Base-by-base conservation (phyloP, 37 sponge, comb jelly and placozoan genomes). In the Theonella swinhoei region DNA sequence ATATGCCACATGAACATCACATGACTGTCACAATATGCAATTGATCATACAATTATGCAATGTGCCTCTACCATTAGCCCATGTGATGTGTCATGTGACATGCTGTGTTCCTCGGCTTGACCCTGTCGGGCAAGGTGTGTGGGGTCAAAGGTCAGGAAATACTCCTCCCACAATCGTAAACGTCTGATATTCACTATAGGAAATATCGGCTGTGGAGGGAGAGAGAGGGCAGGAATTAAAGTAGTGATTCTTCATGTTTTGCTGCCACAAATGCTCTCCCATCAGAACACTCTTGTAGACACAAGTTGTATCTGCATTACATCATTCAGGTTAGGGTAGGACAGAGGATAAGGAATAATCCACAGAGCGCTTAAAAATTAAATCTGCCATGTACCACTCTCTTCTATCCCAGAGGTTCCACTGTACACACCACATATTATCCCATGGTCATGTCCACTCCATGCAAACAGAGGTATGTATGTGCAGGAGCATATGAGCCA, bases 151-250 rank as follows among this genome's bases (percentile, higher is more conserved):
- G 94, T 84, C 36, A 99, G 82, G 80, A 92, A 97, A 75, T 93
- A 97, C 68, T 94, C 95, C 82, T 93, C 85, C 99, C 99, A 99
- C 32, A 99, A 77, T 43, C 82, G 65, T 42, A 99, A 79, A 34
- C 94, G 83, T 25, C 96, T 84, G 54, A 98, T 42, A 64, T 84
- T 96, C 41, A 59, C 62, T 30, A 75, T 75, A 37, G 94, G 92
- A 9, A 73, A 61, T 34, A 90, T 80, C 14, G 84, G 64, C 81
- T 80, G 54, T 8, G 41, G 9, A n/a, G 30, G 20, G 32, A 1
- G 4, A 60, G 39, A 58, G 69, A 58, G 42, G 2, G 74, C 23
- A 43, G 37, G 65, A 72, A 40, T 28, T 64, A 40, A n/a, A n/a
- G n/a, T n/a, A 26, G 41, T 3, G 41, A 1, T 19, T 67, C 25